Percentiles rank a stretch among this genome's conserved stretches.
Evolutionary conservation across 2,888 invertebrate species (phyloP).

Genomic region (Cephus pulcher): DNA sequence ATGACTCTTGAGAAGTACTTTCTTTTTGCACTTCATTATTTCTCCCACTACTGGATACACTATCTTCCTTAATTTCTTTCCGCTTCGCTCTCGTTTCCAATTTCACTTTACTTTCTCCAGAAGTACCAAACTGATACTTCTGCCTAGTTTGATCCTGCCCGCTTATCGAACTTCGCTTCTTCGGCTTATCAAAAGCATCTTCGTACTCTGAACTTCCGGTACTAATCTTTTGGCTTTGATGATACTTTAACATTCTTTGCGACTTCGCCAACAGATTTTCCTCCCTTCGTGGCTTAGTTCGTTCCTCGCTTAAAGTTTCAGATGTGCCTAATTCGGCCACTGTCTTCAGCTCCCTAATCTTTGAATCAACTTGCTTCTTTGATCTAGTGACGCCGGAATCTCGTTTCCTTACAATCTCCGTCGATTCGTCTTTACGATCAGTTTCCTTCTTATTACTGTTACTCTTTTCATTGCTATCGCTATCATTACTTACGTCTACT

Average conservation of each 20-base stretch:
- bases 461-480: neutral
- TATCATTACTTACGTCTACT: neutral
- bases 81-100: slow-evolving; percentile 32
- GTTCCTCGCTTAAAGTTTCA: neutral
- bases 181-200: slow-evolving; percentile 39
- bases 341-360: neutral
- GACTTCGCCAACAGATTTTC: slow-evolving; percentile 25
- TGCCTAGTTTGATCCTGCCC: slow-evolving; percentile 28
- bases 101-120: slow-evolving; percentile 31
- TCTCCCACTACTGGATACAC: neutral
- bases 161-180: slow-evolving; percentile 20
- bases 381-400: slow-evolving; percentile 12
- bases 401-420: slow-evolving; percentile 15
- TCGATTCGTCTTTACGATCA: slow-evolving; percentile 28
- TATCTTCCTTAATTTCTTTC: slow-evolving; percentile 27
- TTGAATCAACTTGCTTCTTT: slow-evolving; percentile 22
- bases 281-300: slow-evolving; percentile 26
- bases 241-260: slow-evolving; percentile 39
- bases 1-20: neutral
- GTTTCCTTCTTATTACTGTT: slow-evolving; percentile 21
- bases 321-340: neutral
- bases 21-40: neutral
- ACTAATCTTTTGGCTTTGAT: slow-evolving; percentile 42
- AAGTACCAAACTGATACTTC: slow-evolving; percentile 20
- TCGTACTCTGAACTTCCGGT: slow-evolving; percentile 54